Conservation (phyloP, 2,888 invertebrate species). For the Erpobdella octoculata region DNA sequence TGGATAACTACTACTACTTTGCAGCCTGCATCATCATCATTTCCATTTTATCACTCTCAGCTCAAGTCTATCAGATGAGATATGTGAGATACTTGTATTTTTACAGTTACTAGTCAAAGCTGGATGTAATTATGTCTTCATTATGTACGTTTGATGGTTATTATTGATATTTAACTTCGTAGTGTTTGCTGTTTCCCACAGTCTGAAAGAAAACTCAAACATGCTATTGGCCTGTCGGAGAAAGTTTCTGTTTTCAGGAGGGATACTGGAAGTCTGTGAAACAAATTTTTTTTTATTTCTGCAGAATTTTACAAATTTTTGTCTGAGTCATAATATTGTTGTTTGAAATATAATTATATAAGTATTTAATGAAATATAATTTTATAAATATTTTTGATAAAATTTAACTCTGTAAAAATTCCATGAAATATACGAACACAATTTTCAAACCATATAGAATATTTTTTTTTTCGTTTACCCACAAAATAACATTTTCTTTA, state of each 20-base stretch:
- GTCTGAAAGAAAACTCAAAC: conserved; percentile 82
- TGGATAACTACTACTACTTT: conserved; percentile 81
- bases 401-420: background rate
- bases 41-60: conserved; percentile 74
- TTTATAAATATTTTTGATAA: background rate
- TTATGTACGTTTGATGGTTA: background rate
- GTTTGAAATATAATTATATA: background rate
- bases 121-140: background rate
- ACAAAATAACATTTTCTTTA: too few species aligned
- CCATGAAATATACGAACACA: too few species aligned
- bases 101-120: background rate
- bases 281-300: background rate
- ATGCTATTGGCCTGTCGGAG: conserved; percentile 75
- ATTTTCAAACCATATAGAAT: too few species aligned
- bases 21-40: conserved; percentile 76
- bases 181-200: conserved; percentile 46
- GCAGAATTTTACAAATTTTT: background rate
- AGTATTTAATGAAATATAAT: background rate
- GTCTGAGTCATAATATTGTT: background rate
- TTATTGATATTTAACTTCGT: background rate
- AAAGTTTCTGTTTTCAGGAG: conserved; percentile 63
- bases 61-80: conserved; percentile 55
- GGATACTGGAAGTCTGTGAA: conserved; percentile 29
- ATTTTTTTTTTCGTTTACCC: too few species aligned
- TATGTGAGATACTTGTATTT: conserved; percentile 40